Conservation (phyloP, 2,888 invertebrate species). For the Ypsolopha sequella region DNA sequence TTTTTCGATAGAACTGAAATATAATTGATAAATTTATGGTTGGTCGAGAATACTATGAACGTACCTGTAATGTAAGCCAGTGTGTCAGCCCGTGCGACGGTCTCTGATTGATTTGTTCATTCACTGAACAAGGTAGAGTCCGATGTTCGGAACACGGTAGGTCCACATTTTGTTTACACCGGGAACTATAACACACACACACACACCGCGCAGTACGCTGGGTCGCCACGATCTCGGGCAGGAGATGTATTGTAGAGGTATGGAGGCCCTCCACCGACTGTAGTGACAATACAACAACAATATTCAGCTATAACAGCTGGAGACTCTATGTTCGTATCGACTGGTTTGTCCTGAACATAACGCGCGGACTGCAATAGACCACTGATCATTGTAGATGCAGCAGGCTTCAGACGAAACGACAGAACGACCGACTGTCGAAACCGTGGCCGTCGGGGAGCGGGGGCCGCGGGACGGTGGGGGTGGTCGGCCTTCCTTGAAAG, state of each 20-base stretch:
- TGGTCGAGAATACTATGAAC: too few relatives aligned
- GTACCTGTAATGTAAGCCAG: too few relatives aligned
- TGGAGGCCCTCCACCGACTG: constrained; percentile 3
- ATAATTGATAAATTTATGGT: too few relatives aligned
- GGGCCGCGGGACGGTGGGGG: background rate
- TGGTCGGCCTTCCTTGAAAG: constrained; percentile 5
- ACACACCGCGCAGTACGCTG: too few relatives aligned
- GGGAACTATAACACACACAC: too few relatives aligned
- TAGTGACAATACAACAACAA: background rate
- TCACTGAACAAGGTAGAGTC: too few relatives aligned
- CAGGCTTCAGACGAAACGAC: background rate
- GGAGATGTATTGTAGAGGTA: background rate
- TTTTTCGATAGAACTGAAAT: too few relatives aligned
- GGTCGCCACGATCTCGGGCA: too few relatives aligned
- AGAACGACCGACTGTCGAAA: background rate
- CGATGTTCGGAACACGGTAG: too few relatives aligned
- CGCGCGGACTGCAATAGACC: constrained; percentile 1
- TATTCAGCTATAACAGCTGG: constrained; percentile 1
- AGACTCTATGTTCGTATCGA: background rate
- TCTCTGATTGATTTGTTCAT: too few relatives aligned
- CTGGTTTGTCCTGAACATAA: background rate
- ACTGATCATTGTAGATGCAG: constrained; percentile 2
- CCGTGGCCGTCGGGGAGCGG: background rate
- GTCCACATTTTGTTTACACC: too few relatives aligned
- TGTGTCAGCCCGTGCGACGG: too few relatives aligned